These are phyloP conservation scores for Ammodramus savannarum DNA, from an alignment of 2,113 vertebrate genomes.

Conservation along the genomic window DNA sequence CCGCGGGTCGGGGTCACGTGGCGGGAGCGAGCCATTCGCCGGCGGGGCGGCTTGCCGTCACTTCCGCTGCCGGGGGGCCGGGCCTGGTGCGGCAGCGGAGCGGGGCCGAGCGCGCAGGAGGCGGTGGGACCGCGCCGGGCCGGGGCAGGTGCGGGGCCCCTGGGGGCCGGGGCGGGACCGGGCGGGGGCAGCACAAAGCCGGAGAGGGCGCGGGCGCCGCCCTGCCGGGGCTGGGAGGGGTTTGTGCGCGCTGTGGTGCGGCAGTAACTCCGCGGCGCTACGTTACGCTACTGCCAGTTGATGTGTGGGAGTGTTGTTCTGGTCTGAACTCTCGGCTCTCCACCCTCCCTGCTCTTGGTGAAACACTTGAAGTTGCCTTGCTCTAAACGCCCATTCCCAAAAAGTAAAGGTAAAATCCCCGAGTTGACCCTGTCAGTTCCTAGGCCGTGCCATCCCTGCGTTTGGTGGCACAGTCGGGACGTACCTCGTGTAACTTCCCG, in stretches of 20 bases:
- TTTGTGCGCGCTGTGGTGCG: fast-evolving
- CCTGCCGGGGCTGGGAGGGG: fast-evolving
- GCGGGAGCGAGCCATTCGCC: too few relatives aligned
- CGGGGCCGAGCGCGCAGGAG: too few relatives aligned
- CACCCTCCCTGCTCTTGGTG: fast-evolving
- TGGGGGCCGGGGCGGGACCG: too few relatives aligned
- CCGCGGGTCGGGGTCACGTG: fast-evolving
- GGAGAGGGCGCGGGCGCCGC: neutral
- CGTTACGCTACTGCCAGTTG: fast-evolving
- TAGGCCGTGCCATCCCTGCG: fast-evolving
- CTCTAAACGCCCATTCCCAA: fast-evolving
- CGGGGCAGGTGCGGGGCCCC: too few relatives aligned
- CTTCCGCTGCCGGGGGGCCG: too few relatives aligned
- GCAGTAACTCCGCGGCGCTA: neutral
- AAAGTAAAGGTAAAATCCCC: fast-evolving
- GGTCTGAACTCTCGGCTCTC: fast-evolving
- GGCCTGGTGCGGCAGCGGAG: too few relatives aligned
- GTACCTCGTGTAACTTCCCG: fast-evolving
- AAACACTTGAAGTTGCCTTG: fast-evolving
- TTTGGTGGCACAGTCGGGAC: fast-evolving
- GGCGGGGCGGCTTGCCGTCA: too few relatives aligned
- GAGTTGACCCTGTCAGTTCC: fast-evolving
- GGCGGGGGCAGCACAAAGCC: fast-evolving
- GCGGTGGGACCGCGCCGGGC: too few relatives aligned
- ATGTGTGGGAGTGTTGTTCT: fast-evolving